Base-by-base conservation (phyloP, 2,888 invertebrate genomes). In the Xylota segnis region DNA sequence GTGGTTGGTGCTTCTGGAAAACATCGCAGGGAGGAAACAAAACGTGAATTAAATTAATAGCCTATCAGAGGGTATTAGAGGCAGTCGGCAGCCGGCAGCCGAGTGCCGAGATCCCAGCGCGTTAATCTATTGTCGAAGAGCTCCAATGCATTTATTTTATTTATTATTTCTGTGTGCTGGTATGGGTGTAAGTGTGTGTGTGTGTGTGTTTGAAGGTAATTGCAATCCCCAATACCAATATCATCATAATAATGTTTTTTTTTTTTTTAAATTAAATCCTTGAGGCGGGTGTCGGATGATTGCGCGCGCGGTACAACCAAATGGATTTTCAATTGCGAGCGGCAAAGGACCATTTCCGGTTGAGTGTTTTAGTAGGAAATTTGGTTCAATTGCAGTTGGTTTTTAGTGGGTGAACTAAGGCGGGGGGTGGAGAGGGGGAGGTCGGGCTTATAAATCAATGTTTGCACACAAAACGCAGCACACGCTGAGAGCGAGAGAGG, bases 221-320 rank as follows among this genome's bases (percentile, higher is more conserved):
- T 63, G 70, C 63, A 68, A 66, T 59, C 29, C 29, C 47, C 65
- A 79, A 63, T 65, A 66, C 65, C 81, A 81, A 81, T 84, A 75
- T 84, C 75, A 81, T 71, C 65, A 65, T 45, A 84, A n/a, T n/a
- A n/a, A n/a, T n/a, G n/a, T n/a, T n/a, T n/a, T n/a, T n/a, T n/a
- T 81, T 84, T 76, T 79, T 84, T 84, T 81, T 81, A 84, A 81
- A 84, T 84, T 81, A 84, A 66, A 76, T 81, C 66, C 75, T 71
- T 76, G 84, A 71, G 70, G 65, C 61, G 74, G 50, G 45, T 5
- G 45, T 32, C 47, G 63, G 45, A 68, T 83, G 74, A 74, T 74
- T 74, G 74, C 66, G 47, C 61, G 74, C 66, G 47, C 61, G 61
- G 72, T 66, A 29, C 68, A 61, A 29, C 63, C 79, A 79, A 83